phyloP scores from a whole-genome alignment of 1,140 invertebrate species.

The Spodoptera frugiperda region DNA sequence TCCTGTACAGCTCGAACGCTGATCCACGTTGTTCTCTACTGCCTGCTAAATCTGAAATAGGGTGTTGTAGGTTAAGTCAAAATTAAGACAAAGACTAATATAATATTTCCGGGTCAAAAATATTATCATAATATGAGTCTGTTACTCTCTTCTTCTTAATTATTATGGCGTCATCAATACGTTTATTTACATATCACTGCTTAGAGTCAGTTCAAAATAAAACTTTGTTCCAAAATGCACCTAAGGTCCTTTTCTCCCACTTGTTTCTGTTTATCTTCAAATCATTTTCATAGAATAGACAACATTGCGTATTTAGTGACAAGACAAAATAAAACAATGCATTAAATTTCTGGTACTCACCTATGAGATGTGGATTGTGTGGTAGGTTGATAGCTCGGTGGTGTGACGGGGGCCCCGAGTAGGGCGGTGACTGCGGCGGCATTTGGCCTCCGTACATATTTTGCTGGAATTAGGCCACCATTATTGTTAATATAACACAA shows the following conservation, averaged over 20 bases:
- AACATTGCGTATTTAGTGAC: not conserved
- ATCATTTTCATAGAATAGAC: too few relatives aligned
- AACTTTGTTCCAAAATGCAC: not conserved
- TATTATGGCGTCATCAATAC: too few relatives aligned
- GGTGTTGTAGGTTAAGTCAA: not conserved
- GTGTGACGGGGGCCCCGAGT: conserved; percentile 79
- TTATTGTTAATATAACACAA: not conserved
- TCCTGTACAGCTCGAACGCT: conserved; percentile 97
- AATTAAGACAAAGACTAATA: too few relatives aligned
- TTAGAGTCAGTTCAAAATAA: too few relatives aligned
- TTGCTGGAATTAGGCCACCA: conserved; percentile 49
- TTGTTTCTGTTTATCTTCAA: too few relatives aligned
- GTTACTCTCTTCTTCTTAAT: too few relatives aligned
- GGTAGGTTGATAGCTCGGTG: conserved; percentile 80
- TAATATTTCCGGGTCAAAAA: too few relatives aligned
- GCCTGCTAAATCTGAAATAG: conserved; percentile 89
- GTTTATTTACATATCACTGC: too few relatives aligned
- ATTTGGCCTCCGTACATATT: conserved; percentile 82
- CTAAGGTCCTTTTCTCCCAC: too few relatives aligned
- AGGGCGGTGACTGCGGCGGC: conserved; percentile 79
- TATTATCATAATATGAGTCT: too few relatives aligned
- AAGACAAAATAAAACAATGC: too few relatives aligned
- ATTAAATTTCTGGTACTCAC: conserved; percentile 56
- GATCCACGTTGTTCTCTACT: conserved; percentile 96
- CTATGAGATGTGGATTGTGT: conserved; percentile 83